Evolutionary conservation across 2,797 vertebrate species (phyloP), one percentile per base, ranked within the genome.

Genomic region (Muscicapa comitata): DNA sequence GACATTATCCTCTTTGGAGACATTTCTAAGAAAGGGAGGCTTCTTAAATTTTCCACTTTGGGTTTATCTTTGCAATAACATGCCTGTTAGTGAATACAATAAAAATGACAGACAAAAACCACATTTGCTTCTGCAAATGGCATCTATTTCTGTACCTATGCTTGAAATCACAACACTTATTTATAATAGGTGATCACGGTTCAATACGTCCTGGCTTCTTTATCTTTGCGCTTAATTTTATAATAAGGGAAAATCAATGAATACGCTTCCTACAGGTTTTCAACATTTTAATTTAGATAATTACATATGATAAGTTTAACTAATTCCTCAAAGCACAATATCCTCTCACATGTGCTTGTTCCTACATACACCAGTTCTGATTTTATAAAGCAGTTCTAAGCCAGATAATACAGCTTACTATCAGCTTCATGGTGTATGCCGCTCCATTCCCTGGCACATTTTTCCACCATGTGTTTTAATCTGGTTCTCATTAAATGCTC

Each of bases 41-140:
- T 91, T 70, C 73, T 79, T 76, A 84, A 68, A 80, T 48, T 79
- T 94, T 78, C 62, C 51, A 90, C 50, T 95, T 90, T 65, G 79
- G 42, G 5, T 13, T 77, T 86, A 83, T 50, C 74, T 85, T 94
- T 71, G 51, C 12, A 8, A 29, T 48, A 90, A 75, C 26, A 58
- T 59, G 73, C 45, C 84, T 87, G 40, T 57, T 75, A 88, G 68
- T 25, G 68, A 91, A 94, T 59, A 54, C 68, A 93, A 33, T 35
- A 81, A 51, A 68, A 71, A 8, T 29, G 72, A 85, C 37, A 83
- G 42, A 88, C 70, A 90, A 84, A 91, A 86, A 61, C 17, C 0
- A 2, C 25, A 65, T n/a, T 66, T 24, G 25, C 31, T 94, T 70
- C 62, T 76, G 77, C 77, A 95, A 95, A 91, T 5, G 31, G 45